Evolutionary conservation across 2,113 vertebrate species (phyloP), one percentile per base, ranked within the genome.

Genomic region (Copsychus sechellarum): DNA sequence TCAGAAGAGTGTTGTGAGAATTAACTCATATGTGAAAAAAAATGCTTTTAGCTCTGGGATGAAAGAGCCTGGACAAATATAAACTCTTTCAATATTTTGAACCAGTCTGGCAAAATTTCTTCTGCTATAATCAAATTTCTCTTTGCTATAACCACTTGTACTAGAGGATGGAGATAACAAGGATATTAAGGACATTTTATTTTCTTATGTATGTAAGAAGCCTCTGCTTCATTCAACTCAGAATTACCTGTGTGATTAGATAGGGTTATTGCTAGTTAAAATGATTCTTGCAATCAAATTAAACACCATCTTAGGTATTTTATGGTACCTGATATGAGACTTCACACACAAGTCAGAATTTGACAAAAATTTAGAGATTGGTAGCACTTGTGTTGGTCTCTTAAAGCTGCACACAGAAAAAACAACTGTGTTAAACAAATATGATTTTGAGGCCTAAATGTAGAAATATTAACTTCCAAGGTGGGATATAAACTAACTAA

Each of bases 11-110:
- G 45, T 74, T 71, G 43, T 47, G 64, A 88, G 91, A 92, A 91
- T 93, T 95, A 92, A 74, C 83, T 92, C 43, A 7, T 86, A 86
- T 60, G 65, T 88, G 36, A 28, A 91, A 88, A 88, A 87, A 47
- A 64, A 29, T 28, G 17, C 10, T 84, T 77, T 93, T 88, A 71
- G 38, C 47, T 84, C 51, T 74, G 77, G 53, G 45, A 67, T 71
- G 64, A 74, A 78, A 83, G 51, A 34, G 47, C 33, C 42, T 47
- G 60, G 29, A 43, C 64, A 90, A 71, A 71, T 81, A 88, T 24
- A 94, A 78, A 71, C 11, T 7, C 26, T 64, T 93, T 58, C 65
- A 92, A 51, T 90, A 84, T 86, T 93, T 86, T 62, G 56, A 87
- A 77, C n/a, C 14, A 66, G 14, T 40, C 58, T 77, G 28, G 24